Base-by-base conservation (phyloP, 1,140 invertebrate genomes). In the Drosophila neocordata region DNA sequence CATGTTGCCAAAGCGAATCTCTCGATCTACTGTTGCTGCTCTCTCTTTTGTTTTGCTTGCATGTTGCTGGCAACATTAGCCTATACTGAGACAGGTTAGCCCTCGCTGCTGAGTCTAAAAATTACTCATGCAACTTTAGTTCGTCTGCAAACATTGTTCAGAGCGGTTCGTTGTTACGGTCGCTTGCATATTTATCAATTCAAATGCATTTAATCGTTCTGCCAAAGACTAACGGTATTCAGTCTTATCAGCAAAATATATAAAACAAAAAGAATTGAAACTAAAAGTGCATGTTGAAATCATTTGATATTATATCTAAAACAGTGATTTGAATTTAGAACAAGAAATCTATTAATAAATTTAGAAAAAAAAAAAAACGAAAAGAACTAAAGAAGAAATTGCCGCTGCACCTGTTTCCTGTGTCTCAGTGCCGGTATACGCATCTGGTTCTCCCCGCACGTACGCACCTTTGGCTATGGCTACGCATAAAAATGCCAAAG, bases 351-450 rank as follows among this genome's bases (percentile, higher is more conserved):
- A 48, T 48, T 48, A 48, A 48, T 48, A 38, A 22, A 31, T 31
- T 6, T 2, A 24, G 24, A 51, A 22, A 61, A 35, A 27, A 24
- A 41, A 53, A 44, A 37, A 31, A 11, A 48, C n/a, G 15, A 1
- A 60, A 73, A 72, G 64, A 58, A 65, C 53, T 27, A 44, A 59
- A 58, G 15, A 34, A 38, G 20, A 53, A 59, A 74, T 66, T 51
- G 73, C 68, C 70, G 73, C 72, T 74, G 79, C 79, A 84, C 81
- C 80, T 85, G 80, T 67, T 80, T 85, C 81, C 80, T 77, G 81
- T 69, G 65, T 51, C 27, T 31, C 37, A 37, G 27, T n/a, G 41
- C 41, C 41, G 41, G 41, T 12, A 48, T 59, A 53, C 64, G 71
- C 69, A 82, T 81, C 78, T 66, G 73, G 41, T 55, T 56, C 18